phyloP scores from a whole-genome alignment of 2,888 invertebrate species.

The Ditula angustiorana region DNA sequence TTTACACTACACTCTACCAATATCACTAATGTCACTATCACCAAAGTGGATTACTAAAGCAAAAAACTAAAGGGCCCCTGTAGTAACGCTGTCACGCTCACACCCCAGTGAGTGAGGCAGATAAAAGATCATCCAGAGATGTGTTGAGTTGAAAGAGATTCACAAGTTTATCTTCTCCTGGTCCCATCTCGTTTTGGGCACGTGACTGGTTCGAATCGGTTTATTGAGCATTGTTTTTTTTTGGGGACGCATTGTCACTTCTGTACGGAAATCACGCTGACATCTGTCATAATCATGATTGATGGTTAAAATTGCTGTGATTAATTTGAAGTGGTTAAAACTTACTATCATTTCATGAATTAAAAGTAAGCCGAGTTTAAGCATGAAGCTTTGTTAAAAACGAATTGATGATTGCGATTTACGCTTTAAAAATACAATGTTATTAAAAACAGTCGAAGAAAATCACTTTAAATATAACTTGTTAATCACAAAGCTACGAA shows the following conservation, averaged over 20 bases:
- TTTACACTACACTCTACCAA: too few species aligned
- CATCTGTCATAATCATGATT: background rate
- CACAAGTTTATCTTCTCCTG: conserved; percentile 28
- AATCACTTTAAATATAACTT: too few species aligned
- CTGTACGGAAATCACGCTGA: background rate
- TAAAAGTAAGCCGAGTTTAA: too few species aligned
- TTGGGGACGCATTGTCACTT: background rate
- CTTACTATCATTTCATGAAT: too few species aligned
- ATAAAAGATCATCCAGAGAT: background rate
- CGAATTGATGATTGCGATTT: too few species aligned
- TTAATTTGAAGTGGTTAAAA: background rate
- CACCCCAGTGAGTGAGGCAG: conserved; percentile 6
- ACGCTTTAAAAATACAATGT: too few species aligned
- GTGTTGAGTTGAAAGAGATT: conserved; percentile 5
- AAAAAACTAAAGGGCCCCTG: background rate
- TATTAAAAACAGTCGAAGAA: too few species aligned
- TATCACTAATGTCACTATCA: too few species aligned
- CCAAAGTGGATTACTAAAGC: background rate
- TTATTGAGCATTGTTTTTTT: background rate
- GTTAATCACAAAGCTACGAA: too few species aligned
- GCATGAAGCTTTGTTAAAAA: too few species aligned
- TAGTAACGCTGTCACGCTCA: conserved; percentile 14
- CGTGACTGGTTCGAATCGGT: conserved; percentile 29
- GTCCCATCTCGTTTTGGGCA: conserved; percentile 30
- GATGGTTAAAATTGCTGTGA: background rate